Percentiles rank a stretch among this genome's conserved stretches.
Conservation (phyloP, 1,140 invertebrate genomes). For the Berghia stephanieae region DNA sequence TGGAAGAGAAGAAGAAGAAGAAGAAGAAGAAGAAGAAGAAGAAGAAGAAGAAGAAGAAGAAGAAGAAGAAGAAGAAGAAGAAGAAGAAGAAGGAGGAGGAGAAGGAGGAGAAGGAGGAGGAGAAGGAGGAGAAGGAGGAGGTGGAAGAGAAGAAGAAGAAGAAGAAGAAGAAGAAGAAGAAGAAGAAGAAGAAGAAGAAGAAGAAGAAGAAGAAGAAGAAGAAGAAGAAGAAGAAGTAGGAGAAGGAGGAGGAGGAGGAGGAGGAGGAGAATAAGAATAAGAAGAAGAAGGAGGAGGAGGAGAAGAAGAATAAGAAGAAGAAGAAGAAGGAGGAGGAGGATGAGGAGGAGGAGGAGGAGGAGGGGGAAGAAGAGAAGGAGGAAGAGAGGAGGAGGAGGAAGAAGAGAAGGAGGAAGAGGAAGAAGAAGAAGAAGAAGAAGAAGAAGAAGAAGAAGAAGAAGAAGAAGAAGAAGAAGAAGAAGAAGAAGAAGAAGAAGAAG, state of each 20-base stretch:
- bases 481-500: not conserved
- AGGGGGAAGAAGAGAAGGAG: not conserved
- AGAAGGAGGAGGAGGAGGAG: no score
- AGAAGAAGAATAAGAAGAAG: no score
- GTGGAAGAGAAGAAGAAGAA: no score
- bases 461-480: no score
- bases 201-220: not conserved
- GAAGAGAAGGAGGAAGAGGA: not conserved
- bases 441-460: not conserved
- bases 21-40: not conserved
- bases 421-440: not conserved
- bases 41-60: not conserved
- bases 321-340: no score
- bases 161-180: not conserved
- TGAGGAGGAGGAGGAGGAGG: no score
- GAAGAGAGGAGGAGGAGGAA: no score
- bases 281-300: no score
- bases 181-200: not conserved
- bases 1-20: not conserved
- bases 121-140: no score
- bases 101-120: not conserved
- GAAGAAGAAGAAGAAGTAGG: no score
- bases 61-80: not conserved
- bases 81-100: not conserved
- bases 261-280: no score